Evolutionary conservation across 2,797 vertebrate genomes (phyloP).

Genomic region (Distichodus sexfasciatus): DNA sequence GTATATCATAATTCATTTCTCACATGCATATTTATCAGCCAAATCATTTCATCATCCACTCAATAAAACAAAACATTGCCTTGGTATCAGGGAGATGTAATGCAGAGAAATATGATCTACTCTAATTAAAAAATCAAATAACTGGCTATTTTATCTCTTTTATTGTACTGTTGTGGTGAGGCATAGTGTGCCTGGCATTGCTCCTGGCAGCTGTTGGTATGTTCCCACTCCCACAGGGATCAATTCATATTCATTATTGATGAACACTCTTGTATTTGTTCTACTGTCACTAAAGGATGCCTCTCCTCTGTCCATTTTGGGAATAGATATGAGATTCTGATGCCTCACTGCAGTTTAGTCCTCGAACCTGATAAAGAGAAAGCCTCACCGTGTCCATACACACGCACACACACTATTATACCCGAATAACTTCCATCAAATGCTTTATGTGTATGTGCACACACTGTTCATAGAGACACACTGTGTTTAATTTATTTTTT

Average conservation of each 20-base stretch:
- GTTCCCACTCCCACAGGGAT: background rate
- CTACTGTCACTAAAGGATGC: background rate
- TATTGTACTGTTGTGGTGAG: background rate
- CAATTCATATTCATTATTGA: constrained; percentile 5
- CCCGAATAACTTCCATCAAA: constrained; percentile 3
- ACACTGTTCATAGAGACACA: constrained; percentile 1
- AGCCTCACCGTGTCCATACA: background rate
- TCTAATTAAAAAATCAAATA: too few relatives aligned
- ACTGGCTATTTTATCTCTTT: background rate
- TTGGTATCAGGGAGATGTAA: too few relatives aligned
- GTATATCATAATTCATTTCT: too few relatives aligned
- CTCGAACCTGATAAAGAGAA: background rate
- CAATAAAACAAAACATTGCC: too few relatives aligned
- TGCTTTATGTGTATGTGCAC: constrained; percentile 19
- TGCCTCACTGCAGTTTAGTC: background rate
- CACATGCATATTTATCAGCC: background rate
- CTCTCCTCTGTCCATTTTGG: background rate
- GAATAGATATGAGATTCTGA: background rate
- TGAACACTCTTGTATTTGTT: background rate
- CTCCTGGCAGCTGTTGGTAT: background rate
- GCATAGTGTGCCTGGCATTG: too few relatives aligned
- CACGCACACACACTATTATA: background rate
- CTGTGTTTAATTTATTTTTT: too few relatives aligned
- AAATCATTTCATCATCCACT: background rate
- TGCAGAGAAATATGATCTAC: too few relatives aligned